A percentile compares a stretch with the other conserved stretches of the same genome.
These are phyloP conservation scores for Colostygia pectinataria DNA, from an alignment of 2,888 invertebrate genomes.

Conservation along the genomic window DNA sequence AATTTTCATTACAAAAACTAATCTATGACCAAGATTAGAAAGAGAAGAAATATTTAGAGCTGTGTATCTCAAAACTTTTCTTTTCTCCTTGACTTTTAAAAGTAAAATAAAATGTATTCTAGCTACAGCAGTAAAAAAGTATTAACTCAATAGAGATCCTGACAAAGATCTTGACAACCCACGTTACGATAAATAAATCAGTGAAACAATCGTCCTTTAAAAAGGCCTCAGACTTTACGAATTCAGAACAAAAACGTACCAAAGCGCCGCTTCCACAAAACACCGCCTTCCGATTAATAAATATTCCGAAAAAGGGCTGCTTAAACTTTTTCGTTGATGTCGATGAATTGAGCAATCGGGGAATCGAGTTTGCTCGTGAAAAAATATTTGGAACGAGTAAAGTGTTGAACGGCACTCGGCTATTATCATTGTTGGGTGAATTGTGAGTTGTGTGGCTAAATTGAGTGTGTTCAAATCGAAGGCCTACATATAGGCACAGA, in stretches of 20 bases:
- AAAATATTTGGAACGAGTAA: slow-evolving; percentile 22
- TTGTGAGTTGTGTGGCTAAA: slow-evolving; percentile 5
- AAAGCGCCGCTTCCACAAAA: slow-evolving; percentile 28
- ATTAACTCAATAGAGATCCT: too few species aligned
- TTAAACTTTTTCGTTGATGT: slow-evolving; percentile 38
- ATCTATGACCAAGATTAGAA: too few species aligned
- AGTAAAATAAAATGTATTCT: too few species aligned
- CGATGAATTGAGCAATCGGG: slow-evolving; percentile 39
- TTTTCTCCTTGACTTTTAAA: too few species aligned
- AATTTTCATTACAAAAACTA: too few species aligned
- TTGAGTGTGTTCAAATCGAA: background rate
- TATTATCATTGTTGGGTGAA: slow-evolving; percentile 10
- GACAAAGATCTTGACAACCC: slow-evolving; percentile 17
- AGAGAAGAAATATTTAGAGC: too few species aligned
- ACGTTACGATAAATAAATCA: slow-evolving; percentile 17
- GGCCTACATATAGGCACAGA: background rate
- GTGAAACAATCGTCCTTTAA: slow-evolving; percentile 24
- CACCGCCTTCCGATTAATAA: slow-evolving; percentile 39
- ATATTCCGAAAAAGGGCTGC: slow-evolving; percentile 38
- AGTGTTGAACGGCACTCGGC: slow-evolving; percentile 1
- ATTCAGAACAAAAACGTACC: slow-evolving; percentile 15
- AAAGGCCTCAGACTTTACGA: slow-evolving; percentile 22
- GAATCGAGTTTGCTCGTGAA: slow-evolving; percentile 24
- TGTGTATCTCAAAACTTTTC: too few species aligned
- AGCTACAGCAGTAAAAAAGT: too few species aligned